These are phyloP conservation scores for Anarhynchus alexandrinus DNA, from an alignment of 2,113 vertebrate genomes.

Conservation along the genomic window DNA sequence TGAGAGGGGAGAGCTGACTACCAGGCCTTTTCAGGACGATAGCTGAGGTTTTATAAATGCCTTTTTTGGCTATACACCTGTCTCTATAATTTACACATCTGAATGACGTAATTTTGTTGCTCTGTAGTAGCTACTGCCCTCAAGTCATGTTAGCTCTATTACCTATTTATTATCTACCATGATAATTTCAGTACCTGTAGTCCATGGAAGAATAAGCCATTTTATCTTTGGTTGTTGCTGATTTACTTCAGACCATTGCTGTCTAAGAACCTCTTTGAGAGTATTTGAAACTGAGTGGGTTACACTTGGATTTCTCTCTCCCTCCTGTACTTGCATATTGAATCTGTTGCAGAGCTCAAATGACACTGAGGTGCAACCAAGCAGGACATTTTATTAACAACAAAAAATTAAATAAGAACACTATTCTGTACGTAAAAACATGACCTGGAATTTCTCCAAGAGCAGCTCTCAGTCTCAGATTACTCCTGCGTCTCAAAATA, in stretches of 20 bases:
- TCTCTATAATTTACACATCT: background rate
- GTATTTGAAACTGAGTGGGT: background rate
- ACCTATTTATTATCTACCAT: background rate
- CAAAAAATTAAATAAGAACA: background rate
- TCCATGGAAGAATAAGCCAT: background rate
- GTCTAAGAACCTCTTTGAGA: background rate
- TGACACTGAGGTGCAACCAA: background rate
- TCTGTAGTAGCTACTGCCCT: background rate
- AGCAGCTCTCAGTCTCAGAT: background rate
- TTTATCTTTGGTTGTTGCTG: background rate
- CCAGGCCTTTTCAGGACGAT: background rate
- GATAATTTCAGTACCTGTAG: background rate
- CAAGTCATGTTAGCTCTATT: background rate
- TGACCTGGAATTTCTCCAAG: background rate
- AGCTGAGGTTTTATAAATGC: background rate
- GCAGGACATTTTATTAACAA: background rate
- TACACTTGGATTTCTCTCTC: background rate
- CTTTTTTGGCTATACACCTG: background rate
- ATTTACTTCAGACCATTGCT: background rate
- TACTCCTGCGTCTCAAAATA: background rate
- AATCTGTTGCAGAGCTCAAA: background rate
- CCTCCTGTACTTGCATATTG: background rate
- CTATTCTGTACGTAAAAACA: background rate
- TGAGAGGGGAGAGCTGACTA: background rate
- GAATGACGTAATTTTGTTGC: background rate